Conservation (phyloP, 1,140 invertebrate species). For the Rhopalosiphum maidis region DNA sequence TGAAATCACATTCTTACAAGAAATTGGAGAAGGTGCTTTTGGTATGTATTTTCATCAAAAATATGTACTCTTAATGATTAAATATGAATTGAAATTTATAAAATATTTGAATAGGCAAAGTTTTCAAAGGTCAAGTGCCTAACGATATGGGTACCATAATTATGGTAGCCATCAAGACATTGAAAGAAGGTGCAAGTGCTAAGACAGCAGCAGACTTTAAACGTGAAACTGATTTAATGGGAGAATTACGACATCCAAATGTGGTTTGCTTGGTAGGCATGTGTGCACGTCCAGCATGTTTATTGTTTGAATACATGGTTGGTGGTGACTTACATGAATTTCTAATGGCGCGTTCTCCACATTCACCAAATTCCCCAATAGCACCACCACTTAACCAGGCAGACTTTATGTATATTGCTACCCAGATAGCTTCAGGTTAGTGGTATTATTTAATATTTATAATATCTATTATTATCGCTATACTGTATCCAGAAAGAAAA, state of each 20-base stretch:
- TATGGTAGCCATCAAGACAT: conserved; percentile 90
- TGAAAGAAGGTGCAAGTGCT: conserved; percentile 90
- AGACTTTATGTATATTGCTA: conserved; percentile 83
- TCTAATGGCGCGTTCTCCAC: conserved; percentile 85
- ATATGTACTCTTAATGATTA: neutral
- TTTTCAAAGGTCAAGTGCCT: conserved; percentile 92
- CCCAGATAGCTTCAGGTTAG: conserved; percentile 86
- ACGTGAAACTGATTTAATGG: conserved; percentile 84
- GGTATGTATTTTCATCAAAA: conserved; percentile 67
- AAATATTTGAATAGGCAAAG: conserved; percentile 71
- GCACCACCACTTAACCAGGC: conserved; percentile 78
- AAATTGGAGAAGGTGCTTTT: conserved; percentile 95
- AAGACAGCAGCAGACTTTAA: conserved; percentile 93
- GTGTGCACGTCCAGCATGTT: conserved; percentile 88
- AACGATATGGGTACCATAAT: conserved; percentile 67
- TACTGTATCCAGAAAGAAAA: neutral
- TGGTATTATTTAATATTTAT: neutral
- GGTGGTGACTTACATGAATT: conserved; percentile 95
- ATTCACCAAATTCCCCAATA: conserved; percentile 66
- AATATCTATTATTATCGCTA: neutral
- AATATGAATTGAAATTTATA: conserved; percentile 2
- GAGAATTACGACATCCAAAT: conserved; percentile 92
- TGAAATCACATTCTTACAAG: conserved; percentile 87
- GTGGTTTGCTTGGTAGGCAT: conserved; percentile 95
- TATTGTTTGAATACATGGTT: conserved; percentile 96